A percentile compares a stretch with the other conserved stretches of the same genome.
These are phyloP conservation scores for Porites rus DNA, from an alignment of 92 coral and sea anemone genomes.

Conservation along the genomic window DNA sequence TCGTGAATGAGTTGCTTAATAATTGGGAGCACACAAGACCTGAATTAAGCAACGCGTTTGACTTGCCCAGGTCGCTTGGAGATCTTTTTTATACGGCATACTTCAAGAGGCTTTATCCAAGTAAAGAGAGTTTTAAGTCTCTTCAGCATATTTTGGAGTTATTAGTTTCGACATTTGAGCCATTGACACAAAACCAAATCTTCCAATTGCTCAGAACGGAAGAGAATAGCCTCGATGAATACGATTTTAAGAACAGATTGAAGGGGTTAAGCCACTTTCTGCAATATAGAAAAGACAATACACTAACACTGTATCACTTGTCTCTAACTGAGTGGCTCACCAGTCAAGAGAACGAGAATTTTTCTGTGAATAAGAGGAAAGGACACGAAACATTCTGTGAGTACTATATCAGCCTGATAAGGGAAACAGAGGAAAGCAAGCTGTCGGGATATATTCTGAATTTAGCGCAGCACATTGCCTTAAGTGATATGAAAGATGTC, in stretches of 20 bases:
- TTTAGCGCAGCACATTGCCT: no score
- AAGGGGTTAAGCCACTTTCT: slow-evolving; percentile 32
- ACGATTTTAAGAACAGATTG: slow-evolving; percentile 24
- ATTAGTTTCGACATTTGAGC: slow-evolving; percentile 62
- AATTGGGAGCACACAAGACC: slow-evolving; percentile 21
- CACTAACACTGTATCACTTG: slow-evolving; percentile 55
- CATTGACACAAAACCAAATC: slow-evolving; percentile 54
- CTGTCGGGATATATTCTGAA: not conserved
- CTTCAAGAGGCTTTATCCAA: slow-evolving; percentile 19
- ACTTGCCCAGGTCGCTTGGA: slow-evolving; percentile 2
- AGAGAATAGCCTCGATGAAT: slow-evolving; percentile 19
- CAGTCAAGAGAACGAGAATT: slow-evolving; percentile 29
- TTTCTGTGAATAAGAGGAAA: slow-evolving; percentile 21
- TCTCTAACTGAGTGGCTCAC: slow-evolving; percentile 69
- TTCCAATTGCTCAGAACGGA: slow-evolving; percentile 42
- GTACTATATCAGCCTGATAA: slow-evolving; percentile 21
- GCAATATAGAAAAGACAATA: slow-evolving; percentile 39
- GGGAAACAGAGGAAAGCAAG: not conserved
- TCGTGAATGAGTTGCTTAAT: slow-evolving; percentile 64
- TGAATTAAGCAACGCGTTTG: not conserved
- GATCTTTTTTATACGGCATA: slow-evolving; percentile 8
- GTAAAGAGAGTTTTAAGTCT: slow-evolving; percentile 30
- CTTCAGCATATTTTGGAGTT: slow-evolving; percentile 60
- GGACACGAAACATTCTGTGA: slow-evolving; percentile 46
- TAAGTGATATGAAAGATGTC: no score